Conservation (phyloP, 2,113 vertebrate species). For the Casuarius casuarius region DNA sequence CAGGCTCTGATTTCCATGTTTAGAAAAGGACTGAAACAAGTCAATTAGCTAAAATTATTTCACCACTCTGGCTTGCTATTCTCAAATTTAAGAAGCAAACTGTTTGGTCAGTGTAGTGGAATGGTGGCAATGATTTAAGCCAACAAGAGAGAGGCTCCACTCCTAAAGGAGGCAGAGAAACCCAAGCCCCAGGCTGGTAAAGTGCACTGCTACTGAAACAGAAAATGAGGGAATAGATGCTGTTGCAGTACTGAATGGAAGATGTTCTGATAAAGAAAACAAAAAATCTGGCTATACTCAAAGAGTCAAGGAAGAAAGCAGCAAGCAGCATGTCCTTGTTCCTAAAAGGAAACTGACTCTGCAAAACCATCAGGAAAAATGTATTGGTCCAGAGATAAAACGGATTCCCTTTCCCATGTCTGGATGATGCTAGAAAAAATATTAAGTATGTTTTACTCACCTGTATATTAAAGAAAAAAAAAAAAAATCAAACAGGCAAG, state of each 20-base stretch:
- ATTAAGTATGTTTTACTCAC: neutral
- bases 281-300: neutral
- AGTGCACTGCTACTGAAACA: neutral
- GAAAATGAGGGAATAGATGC: conserved; percentile 6
- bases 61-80: conserved; percentile 21
- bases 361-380: neutral
- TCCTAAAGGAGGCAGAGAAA: neutral
- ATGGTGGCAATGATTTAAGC: conserved; percentile 2
- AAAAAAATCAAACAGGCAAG: neutral
- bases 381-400: neutral
- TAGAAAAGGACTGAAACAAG: conserved; percentile 52
- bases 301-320: neutral
- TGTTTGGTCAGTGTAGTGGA: neutral
- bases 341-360: neutral
- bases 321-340: neutral
- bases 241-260: neutral
- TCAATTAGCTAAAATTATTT: conserved; percentile 23
- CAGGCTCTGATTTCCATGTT: conserved; percentile 32
- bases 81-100: conserved; percentile 14
- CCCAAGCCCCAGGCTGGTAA: neutral
- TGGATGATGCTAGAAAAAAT: neutral
- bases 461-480: neutral
- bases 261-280: neutral
- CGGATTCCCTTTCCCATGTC: neutral
- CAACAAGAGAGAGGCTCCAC: neutral